Evolutionary conservation across 2,797 vertebrate genomes (phyloP), one percentile per base, ranked within the genome.

Genomic region (Sparus aurata): DNA sequence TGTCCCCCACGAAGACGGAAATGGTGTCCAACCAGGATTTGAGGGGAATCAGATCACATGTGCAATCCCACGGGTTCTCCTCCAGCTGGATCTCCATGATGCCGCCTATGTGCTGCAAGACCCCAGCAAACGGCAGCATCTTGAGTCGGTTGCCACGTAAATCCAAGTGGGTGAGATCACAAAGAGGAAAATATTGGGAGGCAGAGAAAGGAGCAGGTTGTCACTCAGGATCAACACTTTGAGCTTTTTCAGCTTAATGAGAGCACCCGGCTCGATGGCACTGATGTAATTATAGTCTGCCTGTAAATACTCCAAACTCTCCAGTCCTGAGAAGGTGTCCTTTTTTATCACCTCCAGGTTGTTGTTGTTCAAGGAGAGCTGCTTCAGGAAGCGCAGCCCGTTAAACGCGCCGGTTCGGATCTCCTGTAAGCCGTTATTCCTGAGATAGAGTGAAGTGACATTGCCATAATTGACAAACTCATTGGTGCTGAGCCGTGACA

Each of bases 1-100:
- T 98, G 92, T 99, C 98, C 0, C 98, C 98, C 1, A 99, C 97
- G 0, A 98, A 99, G 27, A 99, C 97, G 0, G 98, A 97, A 79
- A 99, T 98, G 22, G 98, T 99, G 91, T 99, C 98, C 69, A 99
- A 87, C 98, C 98, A 99, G 52, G 98, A 96, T 88, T 98, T 99
- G 60, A 99, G 97, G 0, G 98, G 97, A 60, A 99, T 96, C 68
- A 99, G 91, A 88, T 99, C 98, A 0, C 98, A 99, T 20, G 98
- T 99, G 92, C 98, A 99, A 75, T 99, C 99, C 98, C 98, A 99
- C 0, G 98, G 98, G 79, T 99, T 99, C 86, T 99, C 98, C 85
- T 99, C 98, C 82, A 99, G 94, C 94, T 99, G 98, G 82, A 99
- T 99, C 91, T 99, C 98, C 97, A 99, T 98, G 88, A 99, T 99